Base-by-base conservation (phyloP, 2,113 vertebrate species). In the Takifugu bimaculatus region DNA sequence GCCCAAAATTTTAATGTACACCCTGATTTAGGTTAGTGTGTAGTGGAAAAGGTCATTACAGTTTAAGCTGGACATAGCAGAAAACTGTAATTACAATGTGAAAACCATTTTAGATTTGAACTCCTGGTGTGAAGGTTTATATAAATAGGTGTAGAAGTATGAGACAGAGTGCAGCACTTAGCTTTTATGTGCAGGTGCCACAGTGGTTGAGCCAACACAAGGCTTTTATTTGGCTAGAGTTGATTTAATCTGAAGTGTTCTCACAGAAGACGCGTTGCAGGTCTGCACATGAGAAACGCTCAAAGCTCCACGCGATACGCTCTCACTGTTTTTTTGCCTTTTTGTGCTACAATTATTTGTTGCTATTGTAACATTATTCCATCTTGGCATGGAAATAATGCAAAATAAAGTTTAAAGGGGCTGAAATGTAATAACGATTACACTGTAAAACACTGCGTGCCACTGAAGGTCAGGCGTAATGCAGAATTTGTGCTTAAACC, bases 231-330 rank as follows among this genome's bases (percentile, higher is more conserved):
- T 78, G 72, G 45, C 29, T 26, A 65, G 74, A 74, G 56, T 26
- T 6, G 39, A 74, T 80, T 81, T 76, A 65, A 51, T 77, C 45
- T 80, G 63, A 72, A 65, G 68, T 60, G 32, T 28, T 83, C 68
- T 68, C 61, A 62, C 44, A 71, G 54, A 65, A 61, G 49, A 59
- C 28, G 35, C 59, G 39, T 64, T 74, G 45, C 60, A 52, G 32
- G 27, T 58, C n/a, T 29, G 14, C 39, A 12, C 28, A 14, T 25
- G 54, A 63, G 51, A 63, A 45, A 67, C 44, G 45, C 49, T 56
- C 20, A 42, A 14, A 65, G 6, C 26, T 63, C 27, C 51, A 20
- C 65, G 25, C 27, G 5, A 54, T 66, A 27, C 50, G n/a, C 54
- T 52, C 39, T 60, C 13, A 26, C 50, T 56, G 39, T 57, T 68